phyloP scores from a whole-genome alignment of 1,140 invertebrate genomes.

The Paraescarpia echinospica region DNA sequence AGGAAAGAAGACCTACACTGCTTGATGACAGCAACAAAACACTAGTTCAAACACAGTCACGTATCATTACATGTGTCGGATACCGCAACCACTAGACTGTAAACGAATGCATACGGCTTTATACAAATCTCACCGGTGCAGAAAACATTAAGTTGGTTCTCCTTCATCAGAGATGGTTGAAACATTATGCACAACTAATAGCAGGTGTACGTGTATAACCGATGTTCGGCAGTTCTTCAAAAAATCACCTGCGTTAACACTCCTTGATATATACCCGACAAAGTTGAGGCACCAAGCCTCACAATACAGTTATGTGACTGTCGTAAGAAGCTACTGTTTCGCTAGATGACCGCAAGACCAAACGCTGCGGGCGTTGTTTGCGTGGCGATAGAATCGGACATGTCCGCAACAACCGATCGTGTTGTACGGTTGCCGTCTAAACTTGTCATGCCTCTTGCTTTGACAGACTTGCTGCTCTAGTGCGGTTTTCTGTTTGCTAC shows the following conservation, averaged over 20 bases:
- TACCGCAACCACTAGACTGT: background rate
- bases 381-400: background rate
- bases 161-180: background rate
- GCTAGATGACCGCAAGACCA: background rate
- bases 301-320: background rate
- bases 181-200: too few relatives aligned
- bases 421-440: background rate
- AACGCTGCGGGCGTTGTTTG: background rate
- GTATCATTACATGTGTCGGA: background rate
- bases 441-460: background rate
- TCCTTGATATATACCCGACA: too few relatives aligned
- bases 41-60: too few relatives aligned
- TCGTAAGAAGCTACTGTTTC: background rate
- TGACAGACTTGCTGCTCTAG: background rate
- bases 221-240: too few relatives aligned
- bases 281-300: background rate
- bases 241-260: too few relatives aligned
- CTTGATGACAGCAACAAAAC: background rate
- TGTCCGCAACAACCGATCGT: background rate
- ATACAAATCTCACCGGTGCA: too few relatives aligned
- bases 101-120: too few relatives aligned
- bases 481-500: background rate
- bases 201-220: background rate
- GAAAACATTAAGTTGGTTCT: background rate
- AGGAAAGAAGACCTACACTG: background rate